phyloP scores from a whole-genome alignment of 2,113 vertebrate species.

The Orcinus orca region DNA sequence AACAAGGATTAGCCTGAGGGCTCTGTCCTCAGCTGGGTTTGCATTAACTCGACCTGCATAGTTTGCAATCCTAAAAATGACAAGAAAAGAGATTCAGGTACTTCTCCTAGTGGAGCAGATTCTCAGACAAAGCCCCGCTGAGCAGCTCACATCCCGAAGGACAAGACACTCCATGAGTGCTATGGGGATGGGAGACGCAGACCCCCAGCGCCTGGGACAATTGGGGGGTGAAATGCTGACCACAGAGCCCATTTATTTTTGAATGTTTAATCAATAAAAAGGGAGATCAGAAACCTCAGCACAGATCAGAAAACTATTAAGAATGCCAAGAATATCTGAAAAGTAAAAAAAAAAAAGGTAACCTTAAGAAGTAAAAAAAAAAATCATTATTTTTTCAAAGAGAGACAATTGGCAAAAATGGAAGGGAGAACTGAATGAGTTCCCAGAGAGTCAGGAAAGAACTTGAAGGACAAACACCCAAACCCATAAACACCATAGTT shows the following conservation, averaged over 20 bases:
- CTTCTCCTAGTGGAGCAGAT: background rate
- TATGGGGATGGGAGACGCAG: rapidly evolving
- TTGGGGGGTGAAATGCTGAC: rapidly evolving
- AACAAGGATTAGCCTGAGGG: rapidly evolving
- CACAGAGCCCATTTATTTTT: background rate
- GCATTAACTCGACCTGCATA: rapidly evolving
- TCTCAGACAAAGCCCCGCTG: background rate
- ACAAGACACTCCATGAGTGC: rapidly evolving
- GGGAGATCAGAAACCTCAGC: no score
- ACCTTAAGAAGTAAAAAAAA: background rate
- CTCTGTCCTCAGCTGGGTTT: background rate
- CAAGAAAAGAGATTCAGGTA: background rate
- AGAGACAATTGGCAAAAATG: background rate
- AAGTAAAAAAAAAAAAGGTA: background rate
- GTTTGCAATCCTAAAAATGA: rapidly evolving
- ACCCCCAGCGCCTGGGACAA: rapidly evolving
- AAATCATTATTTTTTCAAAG: background rate
- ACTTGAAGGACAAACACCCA: background rate
- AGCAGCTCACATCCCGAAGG: background rate
- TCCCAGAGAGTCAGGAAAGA: background rate
- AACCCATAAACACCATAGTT: background rate
- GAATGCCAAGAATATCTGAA: no score
- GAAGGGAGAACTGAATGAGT: no score
- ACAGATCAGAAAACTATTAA: background rate
- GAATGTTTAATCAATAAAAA: background rate